Evolutionary conservation across 2,113 vertebrate species (phyloP).

Genomic region (Felis chaus): DNA sequence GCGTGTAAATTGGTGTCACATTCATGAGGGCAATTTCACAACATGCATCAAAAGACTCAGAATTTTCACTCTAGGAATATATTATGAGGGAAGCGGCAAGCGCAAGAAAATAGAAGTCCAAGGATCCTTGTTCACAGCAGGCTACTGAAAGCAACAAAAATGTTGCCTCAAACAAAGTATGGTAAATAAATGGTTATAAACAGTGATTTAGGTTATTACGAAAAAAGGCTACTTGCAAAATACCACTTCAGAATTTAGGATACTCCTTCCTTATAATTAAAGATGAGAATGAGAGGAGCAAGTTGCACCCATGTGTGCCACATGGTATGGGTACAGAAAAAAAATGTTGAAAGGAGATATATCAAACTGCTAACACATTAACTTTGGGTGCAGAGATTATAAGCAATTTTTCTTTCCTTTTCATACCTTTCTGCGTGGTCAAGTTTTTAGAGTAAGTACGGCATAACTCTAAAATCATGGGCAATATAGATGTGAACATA

Average conservation of each 20-base stretch:
- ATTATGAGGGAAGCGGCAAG: background rate
- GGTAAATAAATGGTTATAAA: background rate
- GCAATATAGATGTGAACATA: background rate
- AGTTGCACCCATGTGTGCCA: background rate
- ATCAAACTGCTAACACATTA: background rate
- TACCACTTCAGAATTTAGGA: background rate
- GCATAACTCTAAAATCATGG: background rate
- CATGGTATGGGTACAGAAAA: background rate
- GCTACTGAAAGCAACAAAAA: background rate
- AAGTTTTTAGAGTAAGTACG: background rate
- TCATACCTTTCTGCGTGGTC: background rate
- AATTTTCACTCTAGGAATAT: background rate
- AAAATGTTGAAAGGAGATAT: background rate
- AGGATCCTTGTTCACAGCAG: background rate
- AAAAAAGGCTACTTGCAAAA: background rate
- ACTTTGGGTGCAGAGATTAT: background rate
- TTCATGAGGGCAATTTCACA: background rate
- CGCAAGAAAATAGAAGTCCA: background rate
- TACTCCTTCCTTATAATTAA: background rate
- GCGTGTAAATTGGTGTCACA: background rate
- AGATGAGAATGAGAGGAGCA: background rate
- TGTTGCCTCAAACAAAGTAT: background rate
- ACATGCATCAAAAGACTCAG: background rate
- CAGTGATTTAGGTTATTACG: background rate
- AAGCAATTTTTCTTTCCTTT: slow-evolving; percentile 8